Conservation (phyloP, 2,888 invertebrate genomes). For the Microctonus hyperodae region DNA sequence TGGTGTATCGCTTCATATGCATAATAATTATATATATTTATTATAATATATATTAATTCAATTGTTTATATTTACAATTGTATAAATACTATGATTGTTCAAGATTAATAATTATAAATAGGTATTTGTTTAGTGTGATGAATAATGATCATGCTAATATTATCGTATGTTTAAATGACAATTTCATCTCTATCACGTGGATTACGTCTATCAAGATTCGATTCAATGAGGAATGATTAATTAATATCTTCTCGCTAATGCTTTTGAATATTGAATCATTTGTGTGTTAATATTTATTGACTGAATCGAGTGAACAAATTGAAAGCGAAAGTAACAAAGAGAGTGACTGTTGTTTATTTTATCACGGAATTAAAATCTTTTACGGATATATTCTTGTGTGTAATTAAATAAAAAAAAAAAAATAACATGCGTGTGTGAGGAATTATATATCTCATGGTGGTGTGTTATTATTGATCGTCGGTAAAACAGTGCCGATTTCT, state of each 20-base stretch:
- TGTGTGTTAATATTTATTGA: neutral
- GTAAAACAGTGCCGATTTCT: constrained; percentile 24
- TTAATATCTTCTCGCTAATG: neutral
- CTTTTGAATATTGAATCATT: neutral
- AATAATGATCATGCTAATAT: neutral
- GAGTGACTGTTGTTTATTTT: too few relatives aligned
- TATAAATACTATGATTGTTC: constrained; percentile 1
- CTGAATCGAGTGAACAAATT: neutral
- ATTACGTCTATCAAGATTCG: constrained; percentile 4
- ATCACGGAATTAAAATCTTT: too few relatives aligned
- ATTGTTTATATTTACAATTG: neutral
- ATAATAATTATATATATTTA: neutral
- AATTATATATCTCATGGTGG: neutral
- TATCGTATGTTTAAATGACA: neutral
- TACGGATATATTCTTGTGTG: too few relatives aligned
- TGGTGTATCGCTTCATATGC: too few relatives aligned
- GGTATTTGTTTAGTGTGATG: neutral
- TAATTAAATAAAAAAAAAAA: too few relatives aligned
- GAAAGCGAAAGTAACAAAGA: neutral
- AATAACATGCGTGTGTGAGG: neutral
- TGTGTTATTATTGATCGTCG: constrained; percentile 10
- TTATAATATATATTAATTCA: neutral
- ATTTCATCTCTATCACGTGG: neutral
- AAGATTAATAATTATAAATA: neutral
- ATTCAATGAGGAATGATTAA: neutral